Base-by-base conservation (phyloP, 2,888 invertebrate genomes). In the Augiades crinisus region DNA sequence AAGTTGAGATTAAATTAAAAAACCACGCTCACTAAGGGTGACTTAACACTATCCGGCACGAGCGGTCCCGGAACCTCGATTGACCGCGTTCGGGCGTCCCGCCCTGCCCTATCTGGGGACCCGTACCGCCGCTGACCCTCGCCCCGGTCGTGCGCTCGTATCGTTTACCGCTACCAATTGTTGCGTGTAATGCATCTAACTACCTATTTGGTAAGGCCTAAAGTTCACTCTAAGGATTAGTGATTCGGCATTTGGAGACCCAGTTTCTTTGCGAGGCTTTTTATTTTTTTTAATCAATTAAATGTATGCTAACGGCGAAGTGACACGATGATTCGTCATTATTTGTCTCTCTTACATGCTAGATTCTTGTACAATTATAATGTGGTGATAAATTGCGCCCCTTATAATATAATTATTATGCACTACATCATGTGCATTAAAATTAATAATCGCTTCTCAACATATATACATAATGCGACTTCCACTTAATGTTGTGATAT, bases 101-200 rank as follows among this genome's bases (percentile, higher is more conserved):
- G 40, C 22, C 38, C 30, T 27, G 46, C 17, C 8, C 21, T 45
- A 45, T 40, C 47, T 17, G 30, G 38, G 38, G 52, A 56, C 63
- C 63, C 61, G 70, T 71, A 72, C 72, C 70, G 65, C 70, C 63
- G 64, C 62, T 70, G 75, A 77, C 76, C 77, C 64, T 58, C 65
- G 68, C 73, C 74, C 55, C 64, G 67, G 65, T 73, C 78, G 78
- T 76, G 78, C 69, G 65, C 70, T 81, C 74, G 75, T 79, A 72
- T 70, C 72, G 68, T 67, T 76, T 70, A 79, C 77, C 73, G 76
- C 78, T 78, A 80, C 81, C 70, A 75, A 75, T 76, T 72, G 74
- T 74, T 76, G 68, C 71, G 70, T 72, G 70, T 70, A 77, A 76
- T 78, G 72, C 56, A 54, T 54, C 54, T 60, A 64, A 58, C 27